phyloP scores from a whole-genome alignment of 2,797 vertebrate species.

The Tokudaia muenninki region DNA sequence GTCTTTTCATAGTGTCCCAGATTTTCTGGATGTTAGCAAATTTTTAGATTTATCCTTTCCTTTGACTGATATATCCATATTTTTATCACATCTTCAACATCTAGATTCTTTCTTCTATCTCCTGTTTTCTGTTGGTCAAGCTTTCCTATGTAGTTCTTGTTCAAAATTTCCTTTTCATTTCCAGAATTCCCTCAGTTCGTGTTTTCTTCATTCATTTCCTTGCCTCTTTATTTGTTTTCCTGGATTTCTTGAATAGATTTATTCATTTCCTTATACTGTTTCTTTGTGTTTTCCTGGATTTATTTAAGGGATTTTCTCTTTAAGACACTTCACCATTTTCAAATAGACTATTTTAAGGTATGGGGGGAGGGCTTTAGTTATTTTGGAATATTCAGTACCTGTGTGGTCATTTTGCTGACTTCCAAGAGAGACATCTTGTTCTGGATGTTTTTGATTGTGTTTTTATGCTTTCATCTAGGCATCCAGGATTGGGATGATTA shows the following conservation, averaged over 20 bases:
- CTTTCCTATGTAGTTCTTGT: background rate
- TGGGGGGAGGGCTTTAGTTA: background rate
- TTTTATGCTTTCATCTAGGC: background rate
- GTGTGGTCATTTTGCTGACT: background rate
- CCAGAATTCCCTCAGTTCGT: background rate
- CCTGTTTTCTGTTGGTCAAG: background rate
- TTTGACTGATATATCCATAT: background rate
- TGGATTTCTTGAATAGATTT: background rate
- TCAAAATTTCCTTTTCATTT: background rate
- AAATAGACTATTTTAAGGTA: background rate
- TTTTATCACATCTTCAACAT: background rate
- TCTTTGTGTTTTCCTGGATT: background rate
- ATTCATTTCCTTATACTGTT: background rate
- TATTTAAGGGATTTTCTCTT: background rate
- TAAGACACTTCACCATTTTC: background rate
- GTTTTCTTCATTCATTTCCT: background rate
- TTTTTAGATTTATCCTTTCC: background rate
- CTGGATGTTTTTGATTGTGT: background rate
- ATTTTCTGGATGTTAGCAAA: background rate
- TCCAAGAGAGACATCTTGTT: background rate
- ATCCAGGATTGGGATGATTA: background rate
- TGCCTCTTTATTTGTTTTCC: background rate
- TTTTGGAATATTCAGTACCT: background rate
- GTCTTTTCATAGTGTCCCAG: background rate
- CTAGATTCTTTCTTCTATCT: background rate